Base-by-base conservation (phyloP, 2,888 invertebrate genomes). In the Ophonus ardosiacus region DNA sequence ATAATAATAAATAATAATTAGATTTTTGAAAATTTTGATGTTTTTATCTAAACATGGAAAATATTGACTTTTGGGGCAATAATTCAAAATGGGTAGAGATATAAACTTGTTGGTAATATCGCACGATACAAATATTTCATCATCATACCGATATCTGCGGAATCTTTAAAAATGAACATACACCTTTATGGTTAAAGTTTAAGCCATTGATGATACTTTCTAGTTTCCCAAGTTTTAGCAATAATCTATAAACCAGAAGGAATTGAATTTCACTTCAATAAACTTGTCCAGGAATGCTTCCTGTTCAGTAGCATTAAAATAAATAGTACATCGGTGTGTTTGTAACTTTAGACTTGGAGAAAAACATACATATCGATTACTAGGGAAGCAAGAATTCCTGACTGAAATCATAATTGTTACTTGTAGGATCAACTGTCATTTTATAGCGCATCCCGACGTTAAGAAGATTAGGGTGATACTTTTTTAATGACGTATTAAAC, bases 401-500 rank as follows among this genome's bases (percentile, higher is more conserved):
- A 84, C 78, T 65, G 78, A 84, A 65, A 51, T 83, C 63, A 63
- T 84, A 84, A 84, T 65, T 84, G 84, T 78, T 78, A 65, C 63
- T 78, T 84, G 84, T 78, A 40, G 65, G 84, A 84, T 84, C 84
- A 84, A 63, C 84, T 84, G 76, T 84, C 84, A 84, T 17, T 31
- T 84, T 84, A 83, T 74, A 31, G 65, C 61, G 63, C 78, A 84
- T 71, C 71, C 63, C 68, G 81, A 81, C 81, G 51, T n/a, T 82
- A 82, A 82, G 82, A 31, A 82, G 82, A 82, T 82, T 82, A 82
- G 71, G 38, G 71, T 82, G 82, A 82, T 82, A 74, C 82, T 17
- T 51, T 74, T 82, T 82, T 74, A 82, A 71, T 59, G 59, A 82
- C 59, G 74, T 59, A 57, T 81, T 63, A 81, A 56, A 56, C 38